Conservation (phyloP, 2,888 invertebrate genomes). For the Sesia apiformis region DNA sequence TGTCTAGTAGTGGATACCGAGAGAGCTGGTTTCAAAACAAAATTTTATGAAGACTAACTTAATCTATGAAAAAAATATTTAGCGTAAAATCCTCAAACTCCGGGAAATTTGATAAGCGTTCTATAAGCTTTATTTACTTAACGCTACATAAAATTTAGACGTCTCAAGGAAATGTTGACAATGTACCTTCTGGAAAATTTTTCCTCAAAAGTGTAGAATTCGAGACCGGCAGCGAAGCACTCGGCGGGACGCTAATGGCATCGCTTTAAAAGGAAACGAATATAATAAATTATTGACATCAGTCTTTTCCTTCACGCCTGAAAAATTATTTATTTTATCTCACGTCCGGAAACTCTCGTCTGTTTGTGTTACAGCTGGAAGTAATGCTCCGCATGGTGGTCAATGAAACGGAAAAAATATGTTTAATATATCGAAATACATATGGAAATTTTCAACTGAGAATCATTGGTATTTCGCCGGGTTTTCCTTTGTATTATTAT, state of each 20-base stretch:
- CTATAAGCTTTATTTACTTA: constrained; percentile 26
- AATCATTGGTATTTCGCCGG: background rate
- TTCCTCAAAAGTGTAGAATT: constrained; percentile 39
- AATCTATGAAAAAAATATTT: too few species aligned
- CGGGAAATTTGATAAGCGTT: constrained; percentile 35
- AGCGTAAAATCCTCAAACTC: background rate
- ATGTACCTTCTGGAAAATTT: constrained; percentile 36
- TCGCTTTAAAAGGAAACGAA: constrained; percentile 59
- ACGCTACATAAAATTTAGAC: constrained; percentile 42
- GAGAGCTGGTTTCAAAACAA: too few species aligned
- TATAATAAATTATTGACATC: constrained; percentile 67
- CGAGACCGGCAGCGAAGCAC: constrained; percentile 41
- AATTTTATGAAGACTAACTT: too few species aligned
- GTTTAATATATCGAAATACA: constrained; percentile 6
- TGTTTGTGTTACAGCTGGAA: constrained; percentile 21
- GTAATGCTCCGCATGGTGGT: constrained; percentile 40
- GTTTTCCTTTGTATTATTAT: background rate
- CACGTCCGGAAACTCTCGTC: constrained; percentile 4
- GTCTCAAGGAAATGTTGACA: constrained; percentile 30
- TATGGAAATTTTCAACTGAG: background rate
- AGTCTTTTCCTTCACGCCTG: constrained; percentile 41
- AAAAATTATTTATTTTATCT: constrained; percentile 48
- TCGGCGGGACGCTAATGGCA: constrained; percentile 53
- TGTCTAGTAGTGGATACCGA: too few species aligned
- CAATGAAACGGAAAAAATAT: constrained; percentile 41